Percentiles rank a stretch among this genome's conserved stretches.
Evolutionary conservation across 2,888 invertebrate species (phyloP).

Genomic region (Caenorhabditis zanzibari): DNA sequence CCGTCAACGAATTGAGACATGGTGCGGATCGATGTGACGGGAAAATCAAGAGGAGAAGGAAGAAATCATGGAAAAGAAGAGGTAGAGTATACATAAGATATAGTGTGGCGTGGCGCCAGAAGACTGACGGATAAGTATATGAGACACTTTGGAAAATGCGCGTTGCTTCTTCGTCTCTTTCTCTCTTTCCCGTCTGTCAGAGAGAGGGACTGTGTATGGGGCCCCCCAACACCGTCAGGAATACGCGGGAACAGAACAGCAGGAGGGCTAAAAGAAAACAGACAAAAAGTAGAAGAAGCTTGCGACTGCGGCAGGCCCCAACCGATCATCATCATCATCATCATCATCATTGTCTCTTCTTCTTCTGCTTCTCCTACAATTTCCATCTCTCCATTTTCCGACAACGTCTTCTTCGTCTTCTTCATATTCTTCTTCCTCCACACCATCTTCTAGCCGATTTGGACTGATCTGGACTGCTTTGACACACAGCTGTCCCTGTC

Average conservation of each 20-base stretch:
- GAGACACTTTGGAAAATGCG: constrained; percentile 66
- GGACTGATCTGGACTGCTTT: constrained; percentile 64
- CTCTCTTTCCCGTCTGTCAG: constrained; percentile 8
- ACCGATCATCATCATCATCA: constrained; percentile 64
- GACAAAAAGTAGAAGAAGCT: constrained; percentile 13
- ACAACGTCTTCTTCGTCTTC: not conserved
- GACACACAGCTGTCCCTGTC: constrained; percentile 46
- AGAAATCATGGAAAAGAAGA: constrained; percentile 41
- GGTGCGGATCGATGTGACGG: constrained; percentile 37
- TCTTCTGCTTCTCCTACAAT: constrained; percentile 38
- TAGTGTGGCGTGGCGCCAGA: constrained; percentile 65
- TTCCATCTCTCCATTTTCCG: constrained; percentile 33
- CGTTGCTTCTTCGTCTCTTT: constrained; percentile 21
- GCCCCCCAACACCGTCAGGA: constrained; percentile 30
- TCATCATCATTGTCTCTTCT: constrained; percentile 41
- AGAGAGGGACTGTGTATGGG: constrained; percentile 9
- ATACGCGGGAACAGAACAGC: constrained; percentile 62
- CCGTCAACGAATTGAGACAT: constrained; percentile 35
- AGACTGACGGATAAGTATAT: constrained; percentile 64
- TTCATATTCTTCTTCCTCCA: not conserved
- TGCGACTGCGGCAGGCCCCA: constrained; percentile 32
- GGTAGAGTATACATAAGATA: constrained; percentile 63
- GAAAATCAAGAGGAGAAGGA: constrained; percentile 27
- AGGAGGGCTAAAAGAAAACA: constrained; percentile 58
- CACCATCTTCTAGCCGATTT: constrained; percentile 50